Evolutionary conservation across 2,888 invertebrate genomes (phyloP), one percentile per base, ranked within the genome.

Genomic region (Agrochola circellaris): DNA sequence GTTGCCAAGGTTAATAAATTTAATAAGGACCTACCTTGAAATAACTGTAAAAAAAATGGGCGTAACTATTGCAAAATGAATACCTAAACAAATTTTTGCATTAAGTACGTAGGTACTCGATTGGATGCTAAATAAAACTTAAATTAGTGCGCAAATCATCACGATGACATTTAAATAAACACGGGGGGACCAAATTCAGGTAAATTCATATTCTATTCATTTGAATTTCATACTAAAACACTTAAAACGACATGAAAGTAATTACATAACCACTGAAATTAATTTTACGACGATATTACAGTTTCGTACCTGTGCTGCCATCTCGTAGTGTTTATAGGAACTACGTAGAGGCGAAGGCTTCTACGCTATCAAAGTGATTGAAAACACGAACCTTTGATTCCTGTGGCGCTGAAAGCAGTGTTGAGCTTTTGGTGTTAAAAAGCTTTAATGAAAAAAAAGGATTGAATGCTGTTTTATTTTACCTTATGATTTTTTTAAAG

Each of bases 291-390:
- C 17, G 64, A 67, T 82, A 77, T 81, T 83, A 73, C 68, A 83
- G 87, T 90, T 89, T 75, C 34, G 73, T 85, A 90, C 89, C 1
- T 11, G 91, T 94, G 89, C 81, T 88, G 91, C 95, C 96, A 95
- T 94, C 96, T 96, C 82, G 89, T 84, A 83, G 86, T 45, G 48
- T 60, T 72, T 67, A 79, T 74, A 11, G 56, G 92, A 95, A 96
- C 95, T 94, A 91, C 90, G 83, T 90, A 7, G 89, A 66, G 56
- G 58, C 77, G 92, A 85, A 96, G 96, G 95, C 96, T 96, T 95
- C 92, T 88, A 90, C 93, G 94, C 92, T 91, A 87, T 88, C 85
- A 88, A 93, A 89, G 85, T 90, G 90, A 89, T 93, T 91, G 88
- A 81, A 87, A 85, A 90, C 85, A 88, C 82, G 88, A 93, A 93